Conservation (phyloP, 2,797 vertebrate genomes). For the Eidolon dupreanum region DNA sequence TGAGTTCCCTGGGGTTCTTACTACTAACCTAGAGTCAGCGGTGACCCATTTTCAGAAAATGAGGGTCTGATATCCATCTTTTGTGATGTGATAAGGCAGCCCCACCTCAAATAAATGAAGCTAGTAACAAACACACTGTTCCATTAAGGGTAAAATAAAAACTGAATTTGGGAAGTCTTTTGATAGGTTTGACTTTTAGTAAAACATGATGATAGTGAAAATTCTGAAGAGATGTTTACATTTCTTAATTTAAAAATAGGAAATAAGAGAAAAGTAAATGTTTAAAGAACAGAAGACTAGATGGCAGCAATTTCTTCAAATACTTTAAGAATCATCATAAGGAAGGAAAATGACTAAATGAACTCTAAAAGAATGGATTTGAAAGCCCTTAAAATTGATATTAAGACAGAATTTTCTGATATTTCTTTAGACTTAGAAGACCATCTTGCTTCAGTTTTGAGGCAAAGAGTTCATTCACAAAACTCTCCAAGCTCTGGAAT, state of each 20-base stretch:
- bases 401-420: not conserved
- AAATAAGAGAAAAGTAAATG: not conserved
- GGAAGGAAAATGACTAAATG: not conserved
- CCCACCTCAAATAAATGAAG: not conserved
- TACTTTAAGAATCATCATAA: slow-evolving; percentile 29
- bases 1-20: not conserved
- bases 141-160: slow-evolving; percentile 36
- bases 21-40: not conserved
- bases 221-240: not conserved
- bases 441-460: slow-evolving; percentile 20
- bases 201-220: not conserved
- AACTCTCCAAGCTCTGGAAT: not conserved
- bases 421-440: not conserved
- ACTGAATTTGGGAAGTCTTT: slow-evolving; percentile 25
- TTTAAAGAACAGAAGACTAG: slow-evolving; percentile 1
- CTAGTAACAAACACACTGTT: not conserved
- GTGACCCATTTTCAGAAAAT: slow-evolving; percentile 4
- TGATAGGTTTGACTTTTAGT: not conserved
- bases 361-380: not conserved
- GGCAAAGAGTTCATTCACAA: not conserved
- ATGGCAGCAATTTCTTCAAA: not conserved
- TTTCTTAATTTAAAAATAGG: not conserved
- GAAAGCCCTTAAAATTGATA: slow-evolving; percentile 40
- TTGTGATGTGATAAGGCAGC: not conserved
- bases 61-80: not conserved